A percentile compares a stretch with the other conserved stretches of the same genome.
Conservation (phyloP, 2,888 invertebrate genomes). For the Acronicta leporina region DNA sequence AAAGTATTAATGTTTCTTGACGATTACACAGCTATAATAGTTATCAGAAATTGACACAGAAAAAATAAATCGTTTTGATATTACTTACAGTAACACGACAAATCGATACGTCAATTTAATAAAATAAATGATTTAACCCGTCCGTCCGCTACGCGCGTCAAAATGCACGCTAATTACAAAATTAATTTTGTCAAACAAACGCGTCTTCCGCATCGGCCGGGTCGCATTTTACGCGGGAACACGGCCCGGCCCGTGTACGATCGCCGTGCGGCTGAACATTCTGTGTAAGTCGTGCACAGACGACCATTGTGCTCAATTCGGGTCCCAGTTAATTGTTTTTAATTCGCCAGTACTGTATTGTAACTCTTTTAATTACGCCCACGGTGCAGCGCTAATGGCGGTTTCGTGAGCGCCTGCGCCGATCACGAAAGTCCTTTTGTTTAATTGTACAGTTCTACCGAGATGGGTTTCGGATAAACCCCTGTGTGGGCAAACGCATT, state of each 20-base stretch:
- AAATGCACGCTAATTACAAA: conserved; percentile 53
- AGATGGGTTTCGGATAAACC: conserved; percentile 65
- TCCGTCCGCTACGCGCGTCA: conserved; percentile 23
- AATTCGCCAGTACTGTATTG: conserved; percentile 84
- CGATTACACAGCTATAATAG: not conserved
- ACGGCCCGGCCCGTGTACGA: conserved; percentile 50
- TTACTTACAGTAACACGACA: not conserved
- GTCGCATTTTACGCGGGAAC: conserved; percentile 58
- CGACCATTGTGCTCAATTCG: conserved; percentile 86
- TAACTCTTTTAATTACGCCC: conserved; percentile 88
- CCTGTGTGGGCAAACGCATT: conserved; percentile 59
- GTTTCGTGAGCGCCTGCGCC: conserved; percentile 75
- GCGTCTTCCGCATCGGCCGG: conserved; percentile 52
- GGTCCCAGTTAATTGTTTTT: conserved; percentile 86
- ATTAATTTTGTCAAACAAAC: conserved; percentile 58
- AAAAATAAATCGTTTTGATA: not conserved
- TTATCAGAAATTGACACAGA: not conserved
- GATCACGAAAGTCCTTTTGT: conserved; percentile 78
- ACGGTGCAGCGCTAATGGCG: conserved; percentile 80
- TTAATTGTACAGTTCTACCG: conserved; percentile 73
- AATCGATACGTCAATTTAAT: not conserved
- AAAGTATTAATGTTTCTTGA: not conserved
- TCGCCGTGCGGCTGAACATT: conserved; percentile 47
- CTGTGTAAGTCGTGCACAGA: conserved; percentile 74
- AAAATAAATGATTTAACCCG: conserved; percentile 32